Evolutionary conservation across 1,140 invertebrate genomes (phyloP), one percentile per base, ranked within the genome.

Genomic region (Atta cephalotes): DNA sequence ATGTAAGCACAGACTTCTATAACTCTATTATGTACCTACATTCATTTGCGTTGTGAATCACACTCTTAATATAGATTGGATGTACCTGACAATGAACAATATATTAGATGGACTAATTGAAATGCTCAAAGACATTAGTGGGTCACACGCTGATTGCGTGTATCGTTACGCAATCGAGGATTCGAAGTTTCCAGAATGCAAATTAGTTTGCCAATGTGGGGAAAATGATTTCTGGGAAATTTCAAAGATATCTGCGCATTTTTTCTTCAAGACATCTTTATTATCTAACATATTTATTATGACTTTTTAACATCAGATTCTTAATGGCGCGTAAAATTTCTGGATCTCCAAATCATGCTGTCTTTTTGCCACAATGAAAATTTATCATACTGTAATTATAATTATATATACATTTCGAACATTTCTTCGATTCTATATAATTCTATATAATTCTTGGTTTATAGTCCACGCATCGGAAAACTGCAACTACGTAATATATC

Each of bases 131-230:
- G 31, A 60, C 45, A 81, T 51, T 65, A 31, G n/a, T 68, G 21
- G 9, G 82, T 84, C 14, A 56, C 14, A 45, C 2, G 45, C 58
- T 14, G 14, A 63, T 31, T 31, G 72, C 9, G 9, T 1, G 7
- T 1, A 21, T 35, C 18, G 31, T 87, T 90, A 87, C 68, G 66
- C 76, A 79, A 90, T 85, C 74, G 31, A 89, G 56, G 51, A 60
- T 78, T 60, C 86, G 79, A 66, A 82, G 89, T 90, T 84, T 60
- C 88, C 85, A 51, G 12, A 56, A 89, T 16, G 74, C 56, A 62
- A 62, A 45, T 45, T 45, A 45, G 28, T 72, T 86, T 16, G 60
- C 60, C 28, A 60, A 62, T 79, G 63, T 16, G 58, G 63, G 71
- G 31, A 82, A 81, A 74, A 82, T 25, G 3, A 25, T 74, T 82